Percentiles rank a stretch among this genome's conserved stretches.
Conservation (phyloP, 2,797 vertebrate genomes). For the Mallotus villosus region DNA sequence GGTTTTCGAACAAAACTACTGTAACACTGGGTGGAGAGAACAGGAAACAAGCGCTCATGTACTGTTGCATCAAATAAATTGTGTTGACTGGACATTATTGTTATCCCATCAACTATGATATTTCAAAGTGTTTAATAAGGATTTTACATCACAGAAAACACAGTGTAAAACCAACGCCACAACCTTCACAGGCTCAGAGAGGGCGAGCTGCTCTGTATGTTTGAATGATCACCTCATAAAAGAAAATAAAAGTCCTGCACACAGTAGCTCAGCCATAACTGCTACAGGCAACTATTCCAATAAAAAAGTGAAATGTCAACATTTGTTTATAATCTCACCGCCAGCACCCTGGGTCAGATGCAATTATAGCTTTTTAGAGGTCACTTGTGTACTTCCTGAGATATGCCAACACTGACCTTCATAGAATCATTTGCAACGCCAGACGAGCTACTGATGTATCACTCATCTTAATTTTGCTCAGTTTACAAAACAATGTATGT, state of each 20-base stretch:
- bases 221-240: slow-evolving; percentile 82
- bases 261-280: slow-evolving; percentile 51
- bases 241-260: slow-evolving; percentile 62
- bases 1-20: neutral
- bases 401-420: slow-evolving; percentile 42
- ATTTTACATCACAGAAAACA: neutral
- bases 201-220: slow-evolving; percentile 49
- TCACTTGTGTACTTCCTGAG: slow-evolving; percentile 36
- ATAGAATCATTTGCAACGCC: slow-evolving; percentile 42
- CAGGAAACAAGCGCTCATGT: too few species aligned
- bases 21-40: neutral
- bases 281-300: slow-evolving; percentile 66
- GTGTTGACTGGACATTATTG: too few species aligned
- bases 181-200: neutral
- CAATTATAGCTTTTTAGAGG: slow-evolving; percentile 49
- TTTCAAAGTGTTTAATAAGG: too few species aligned
- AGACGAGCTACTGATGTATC: neutral
- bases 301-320: slow-evolving; percentile 74
- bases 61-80: too few species aligned
- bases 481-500: too few species aligned
- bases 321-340: slow-evolving; percentile 71
- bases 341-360: slow-evolving; percentile 59
- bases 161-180: neutral
- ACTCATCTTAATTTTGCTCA: too few species aligned
- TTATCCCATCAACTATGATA: too few species aligned